Evolutionary conservation across 2,888 invertebrate genomes (phyloP).

Genomic region (Cancer borealis): DNA sequence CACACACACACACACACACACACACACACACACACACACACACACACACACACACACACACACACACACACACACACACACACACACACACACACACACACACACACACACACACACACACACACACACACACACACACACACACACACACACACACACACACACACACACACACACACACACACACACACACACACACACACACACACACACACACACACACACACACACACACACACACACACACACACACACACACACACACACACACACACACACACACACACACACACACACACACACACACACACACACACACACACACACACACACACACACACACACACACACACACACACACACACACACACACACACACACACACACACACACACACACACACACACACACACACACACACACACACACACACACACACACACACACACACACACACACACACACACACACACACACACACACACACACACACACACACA

Average conservation of each 20-base stretch:
- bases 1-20: background rate
- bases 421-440: conserved; percentile 41
- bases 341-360: conserved; percentile 34
- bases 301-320: background rate
- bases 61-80: conserved; percentile 39
- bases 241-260: background rate
- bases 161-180: background rate
- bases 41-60: background rate
- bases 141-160: conserved; percentile 22
- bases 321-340: background rate
- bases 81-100: background rate
- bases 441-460: conserved; percentile 20
- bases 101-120: background rate
- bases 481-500: background rate
- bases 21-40: background rate
- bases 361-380: conserved; percentile 30
- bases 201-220: conserved; percentile 45
- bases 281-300: conserved; percentile 44
- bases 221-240: conserved; percentile 8
- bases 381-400: background rate
- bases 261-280: background rate
- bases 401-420: background rate
- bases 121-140: conserved; percentile 43
- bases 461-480: background rate
- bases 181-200: background rate